A percentile compares a stretch with the other conserved stretches of the same genome.
phyloP scores from a whole-genome alignment of 1,140 invertebrate genomes.

The Drosophila murphyi region DNA sequence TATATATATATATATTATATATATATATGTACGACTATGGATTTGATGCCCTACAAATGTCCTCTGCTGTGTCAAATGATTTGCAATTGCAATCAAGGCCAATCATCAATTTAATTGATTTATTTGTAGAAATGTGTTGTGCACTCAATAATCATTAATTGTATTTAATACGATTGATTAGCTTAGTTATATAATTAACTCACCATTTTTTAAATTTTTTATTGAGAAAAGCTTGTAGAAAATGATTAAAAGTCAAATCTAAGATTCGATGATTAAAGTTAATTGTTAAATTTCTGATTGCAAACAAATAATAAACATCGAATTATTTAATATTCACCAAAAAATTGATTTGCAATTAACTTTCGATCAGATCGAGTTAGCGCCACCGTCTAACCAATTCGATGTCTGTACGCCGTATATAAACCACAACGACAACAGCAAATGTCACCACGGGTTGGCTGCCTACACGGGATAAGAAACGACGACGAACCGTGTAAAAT shows the following conservation, averaged over 20 bases:
- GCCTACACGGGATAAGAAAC: conserved; percentile 13
- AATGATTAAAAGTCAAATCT: background rate
- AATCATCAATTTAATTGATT: conserved; percentile 38
- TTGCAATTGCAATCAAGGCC: conserved; percentile 41
- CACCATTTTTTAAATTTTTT: conserved; percentile 25
- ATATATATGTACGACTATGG: background rate
- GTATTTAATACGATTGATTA: background rate
- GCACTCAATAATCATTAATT: background rate
- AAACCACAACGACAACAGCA: conserved; percentile 16
- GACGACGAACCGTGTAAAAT: conserved; percentile 38
- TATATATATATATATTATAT: background rate
- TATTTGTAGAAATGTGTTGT: conserved; percentile 9
- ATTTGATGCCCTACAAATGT: conserved; percentile 49
- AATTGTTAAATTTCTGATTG: background rate
- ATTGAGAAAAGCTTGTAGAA: background rate
- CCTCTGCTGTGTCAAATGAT: conserved; percentile 33
- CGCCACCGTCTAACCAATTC: conserved; percentile 51
- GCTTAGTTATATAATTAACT: conserved; percentile 15
- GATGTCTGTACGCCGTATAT: conserved; percentile 32
- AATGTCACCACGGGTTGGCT: conserved; percentile 40
- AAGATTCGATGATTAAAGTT: background rate
- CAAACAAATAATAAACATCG: background rate
- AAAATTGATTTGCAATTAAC: conserved; percentile 52
- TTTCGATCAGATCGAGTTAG: conserved; percentile 68
- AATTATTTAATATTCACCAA: conserved; percentile 47